Percentiles rank a stretch among this genome's conserved stretches.
Conservation (phyloP, 1,140 invertebrate genomes). For the Cotesia glomerata region DNA sequence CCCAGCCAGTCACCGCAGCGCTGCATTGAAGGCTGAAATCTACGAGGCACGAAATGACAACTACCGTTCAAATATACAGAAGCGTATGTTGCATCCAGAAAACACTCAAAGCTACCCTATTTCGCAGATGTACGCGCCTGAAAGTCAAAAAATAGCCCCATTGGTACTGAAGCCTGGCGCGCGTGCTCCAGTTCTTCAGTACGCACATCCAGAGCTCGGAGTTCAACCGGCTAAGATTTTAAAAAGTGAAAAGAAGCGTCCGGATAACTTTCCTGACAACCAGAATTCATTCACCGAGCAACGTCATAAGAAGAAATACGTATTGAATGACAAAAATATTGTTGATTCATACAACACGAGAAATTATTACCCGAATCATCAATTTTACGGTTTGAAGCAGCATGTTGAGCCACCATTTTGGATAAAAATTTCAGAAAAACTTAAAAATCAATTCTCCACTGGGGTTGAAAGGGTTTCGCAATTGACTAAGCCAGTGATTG, state of each 20-base stretch:
- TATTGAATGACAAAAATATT: conserved; percentile 52
- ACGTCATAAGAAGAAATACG: conserved; percentile 57
- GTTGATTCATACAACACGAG: conserved; percentile 52
- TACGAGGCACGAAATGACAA: conserved; percentile 50
- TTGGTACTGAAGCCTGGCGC: conserved; percentile 72
- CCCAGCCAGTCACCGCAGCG: conserved; percentile 48
- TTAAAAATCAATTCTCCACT: conserved; percentile 74
- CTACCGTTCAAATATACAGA: conserved; percentile 66
- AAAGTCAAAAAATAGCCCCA: conserved; percentile 56
- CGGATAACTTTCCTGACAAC: conserved; percentile 60
- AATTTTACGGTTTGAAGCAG: conserved; percentile 54
- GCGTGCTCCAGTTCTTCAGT: conserved; percentile 75
- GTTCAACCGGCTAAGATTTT: conserved; percentile 73
- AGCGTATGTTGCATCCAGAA: conserved; percentile 73
- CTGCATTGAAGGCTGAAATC: conserved; percentile 47
- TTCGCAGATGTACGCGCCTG: conserved; percentile 68
- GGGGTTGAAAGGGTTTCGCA: conserved; percentile 74
- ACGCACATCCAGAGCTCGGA: conserved; percentile 79
- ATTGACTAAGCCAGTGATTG: conserved; percentile 73
- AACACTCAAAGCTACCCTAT: conserved; percentile 69
- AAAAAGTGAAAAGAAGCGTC: conserved; percentile 62
- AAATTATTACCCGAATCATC: conserved; percentile 56
- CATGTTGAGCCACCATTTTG: conserved; percentile 70
- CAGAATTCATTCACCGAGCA: conserved; percentile 53
- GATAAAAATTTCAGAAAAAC: conserved; percentile 73